phyloP scores from a whole-genome alignment of 2,888 invertebrate genomes.

The Monochamus alternatus region DNA sequence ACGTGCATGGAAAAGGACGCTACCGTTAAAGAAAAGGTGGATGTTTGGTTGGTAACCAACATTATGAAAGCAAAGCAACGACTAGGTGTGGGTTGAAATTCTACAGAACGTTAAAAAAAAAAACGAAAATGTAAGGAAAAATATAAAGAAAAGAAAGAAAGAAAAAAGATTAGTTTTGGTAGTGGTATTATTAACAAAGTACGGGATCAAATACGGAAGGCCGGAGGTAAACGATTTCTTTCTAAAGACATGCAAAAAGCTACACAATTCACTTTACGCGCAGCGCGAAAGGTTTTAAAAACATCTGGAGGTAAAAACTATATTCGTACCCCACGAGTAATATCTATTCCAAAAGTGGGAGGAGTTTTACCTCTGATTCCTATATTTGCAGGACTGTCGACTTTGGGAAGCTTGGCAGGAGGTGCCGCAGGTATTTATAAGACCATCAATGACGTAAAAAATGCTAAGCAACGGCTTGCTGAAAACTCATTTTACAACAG shows the following conservation, averaged over 20 bases:
- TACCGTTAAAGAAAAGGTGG: slow-evolving; percentile 60
- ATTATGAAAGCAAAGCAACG: slow-evolving; percentile 39
- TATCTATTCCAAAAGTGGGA: slow-evolving; percentile 32
- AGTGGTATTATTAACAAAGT: neutral
- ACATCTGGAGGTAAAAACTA: slow-evolving; percentile 8
- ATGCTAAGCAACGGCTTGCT: slow-evolving; percentile 49
- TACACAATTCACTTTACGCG: neutral
- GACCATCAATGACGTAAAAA: slow-evolving; percentile 53
- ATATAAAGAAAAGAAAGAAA: neutral
- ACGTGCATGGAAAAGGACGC: slow-evolving; percentile 58
- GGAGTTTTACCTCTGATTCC: slow-evolving; percentile 26
- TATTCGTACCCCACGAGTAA: slow-evolving; percentile 20
- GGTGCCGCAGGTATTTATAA: slow-evolving; percentile 53
- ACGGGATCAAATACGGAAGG: slow-evolving; percentile 4
- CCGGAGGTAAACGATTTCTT: neutral
- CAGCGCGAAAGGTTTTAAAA: neutral
- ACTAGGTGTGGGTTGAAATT: slow-evolving; percentile 32
- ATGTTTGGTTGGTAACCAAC: slow-evolving; percentile 58
- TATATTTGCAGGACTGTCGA: slow-evolving; percentile 54
- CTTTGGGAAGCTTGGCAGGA: slow-evolving; percentile 47
- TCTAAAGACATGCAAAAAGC: neutral
- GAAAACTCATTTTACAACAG: slow-evolving; percentile 56
- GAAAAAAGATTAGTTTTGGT: slow-evolving; percentile 2
- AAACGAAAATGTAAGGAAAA: neutral
- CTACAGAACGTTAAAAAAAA: neutral